A percentile compares a stretch with the other conserved stretches of the same genome.
Conservation (phyloP, 1,140 invertebrate genomes). For the Helicoverpa armigera region DNA sequence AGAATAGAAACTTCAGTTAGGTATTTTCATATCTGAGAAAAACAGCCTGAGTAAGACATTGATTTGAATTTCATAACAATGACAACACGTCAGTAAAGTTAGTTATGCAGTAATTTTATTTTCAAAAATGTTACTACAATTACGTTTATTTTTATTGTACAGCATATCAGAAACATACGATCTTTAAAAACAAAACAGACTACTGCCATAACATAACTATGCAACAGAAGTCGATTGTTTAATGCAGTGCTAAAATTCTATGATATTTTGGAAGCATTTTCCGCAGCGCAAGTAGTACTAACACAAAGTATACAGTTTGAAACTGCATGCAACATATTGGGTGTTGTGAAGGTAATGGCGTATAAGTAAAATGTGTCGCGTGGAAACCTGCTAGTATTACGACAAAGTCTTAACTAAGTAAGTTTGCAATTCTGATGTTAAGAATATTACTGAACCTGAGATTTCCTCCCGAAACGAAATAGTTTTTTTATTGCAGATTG, state of each 20-base stretch:
- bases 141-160: too few relatives aligned
- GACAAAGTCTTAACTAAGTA: constrained; percentile 17
- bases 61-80: too few relatives aligned
- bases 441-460: neutral
- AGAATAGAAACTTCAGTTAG: too few relatives aligned
- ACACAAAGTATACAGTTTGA: constrained; percentile 28
- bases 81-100: too few relatives aligned
- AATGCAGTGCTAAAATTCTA: constrained; percentile 18
- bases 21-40: too few relatives aligned
- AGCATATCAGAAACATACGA: neutral
- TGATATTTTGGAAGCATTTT: constrained; percentile 31
- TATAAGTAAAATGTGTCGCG: constrained; percentile 24
- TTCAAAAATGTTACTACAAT: too few relatives aligned
- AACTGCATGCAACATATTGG: constrained; percentile 37
- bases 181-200: neutral
- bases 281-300: neutral
- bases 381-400: constrained; percentile 11
- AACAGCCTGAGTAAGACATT: too few relatives aligned
- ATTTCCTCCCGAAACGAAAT: neutral
- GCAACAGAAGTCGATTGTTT: constrained; percentile 12
- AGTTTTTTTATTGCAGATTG: neutral
- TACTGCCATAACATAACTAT: neutral
- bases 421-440: constrained; percentile 18
- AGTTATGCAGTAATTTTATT: too few relatives aligned
- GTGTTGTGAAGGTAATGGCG: constrained; percentile 34